A percentile compares a stretch with the other conserved stretches of the same genome.
These are phyloP conservation scores for Plebejus melissa DNA, from an alignment of 2,888 invertebrate species.

Conservation along the genomic window DNA sequence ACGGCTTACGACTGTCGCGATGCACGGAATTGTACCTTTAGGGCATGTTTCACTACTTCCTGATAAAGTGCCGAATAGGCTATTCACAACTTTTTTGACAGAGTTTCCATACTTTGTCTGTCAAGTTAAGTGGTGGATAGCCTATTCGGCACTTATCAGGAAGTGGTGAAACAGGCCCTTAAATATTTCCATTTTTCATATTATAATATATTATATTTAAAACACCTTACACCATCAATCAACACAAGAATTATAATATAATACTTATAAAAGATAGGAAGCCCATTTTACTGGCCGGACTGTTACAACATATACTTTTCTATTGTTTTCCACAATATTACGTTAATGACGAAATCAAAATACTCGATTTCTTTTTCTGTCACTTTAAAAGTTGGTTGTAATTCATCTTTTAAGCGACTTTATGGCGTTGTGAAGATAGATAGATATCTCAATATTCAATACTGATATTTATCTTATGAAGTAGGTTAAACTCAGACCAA, in stretches of 20 bases:
- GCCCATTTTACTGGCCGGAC: not conserved
- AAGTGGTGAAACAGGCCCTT: no score
- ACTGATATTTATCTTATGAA: not conserved
- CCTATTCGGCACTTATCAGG: no score
- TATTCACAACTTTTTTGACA: no score
- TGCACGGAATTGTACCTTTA: no score
- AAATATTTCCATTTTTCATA: no score
- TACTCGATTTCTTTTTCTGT: not conserved
- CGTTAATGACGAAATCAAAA: not conserved
- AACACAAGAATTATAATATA: not conserved
- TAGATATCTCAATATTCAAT: not conserved
- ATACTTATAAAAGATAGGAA: not conserved
- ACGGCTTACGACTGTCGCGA: no score
- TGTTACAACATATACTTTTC: not conserved
- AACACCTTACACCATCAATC: not conserved
- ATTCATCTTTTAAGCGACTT: not conserved
- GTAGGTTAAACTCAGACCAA: constrained; percentile 13
- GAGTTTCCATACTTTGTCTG: no score
- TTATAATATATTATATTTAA: no score
- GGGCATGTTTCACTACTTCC: no score
- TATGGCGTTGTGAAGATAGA: constrained; percentile 11
- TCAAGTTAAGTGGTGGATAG: no score
- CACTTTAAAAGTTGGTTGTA: not conserved
- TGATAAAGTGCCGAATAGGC: no score
- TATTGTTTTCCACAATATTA: not conserved